Conservation (phyloP, 2,888 invertebrate genomes). For the Aelia acuminata region DNA sequence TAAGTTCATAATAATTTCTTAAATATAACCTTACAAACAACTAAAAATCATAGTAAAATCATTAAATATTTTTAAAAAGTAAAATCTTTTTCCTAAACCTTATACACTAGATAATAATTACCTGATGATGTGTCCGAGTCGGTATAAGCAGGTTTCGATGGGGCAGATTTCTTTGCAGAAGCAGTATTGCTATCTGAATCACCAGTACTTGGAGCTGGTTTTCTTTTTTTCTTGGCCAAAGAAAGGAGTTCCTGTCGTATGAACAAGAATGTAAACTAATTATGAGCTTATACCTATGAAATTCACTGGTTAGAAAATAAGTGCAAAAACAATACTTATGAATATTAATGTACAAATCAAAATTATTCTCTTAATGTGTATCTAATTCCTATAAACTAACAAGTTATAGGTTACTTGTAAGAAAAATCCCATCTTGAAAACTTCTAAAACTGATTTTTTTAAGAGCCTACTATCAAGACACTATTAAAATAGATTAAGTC, state of each 20-base stretch:
- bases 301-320: neutral
- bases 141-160: conserved; percentile 64
- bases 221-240: conserved; percentile 83
- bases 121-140: conserved; percentile 66
- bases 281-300: neutral
- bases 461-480: neutral
- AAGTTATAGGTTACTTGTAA: neutral
- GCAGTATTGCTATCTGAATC: conserved; percentile 68
- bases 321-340: neutral
- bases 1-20: neutral
- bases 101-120: conserved; percentile 24
- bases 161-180: conserved; percentile 64
- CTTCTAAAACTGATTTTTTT: neutral
- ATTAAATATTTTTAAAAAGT: neutral
- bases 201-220: conserved; percentile 69
- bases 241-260: conserved; percentile 81
- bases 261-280: neutral
- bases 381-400: neutral
- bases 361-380: too few species aligned
- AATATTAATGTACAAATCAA: neutral
- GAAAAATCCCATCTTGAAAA: neutral
- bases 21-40: conserved; percentile 25
- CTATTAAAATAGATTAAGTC: neutral
- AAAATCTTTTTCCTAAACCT: neutral
- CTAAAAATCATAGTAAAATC: neutral